These are phyloP conservation scores for Thelaira solivaga DNA, from an alignment of 2,888 invertebrate species.

Conservation along the genomic window DNA sequence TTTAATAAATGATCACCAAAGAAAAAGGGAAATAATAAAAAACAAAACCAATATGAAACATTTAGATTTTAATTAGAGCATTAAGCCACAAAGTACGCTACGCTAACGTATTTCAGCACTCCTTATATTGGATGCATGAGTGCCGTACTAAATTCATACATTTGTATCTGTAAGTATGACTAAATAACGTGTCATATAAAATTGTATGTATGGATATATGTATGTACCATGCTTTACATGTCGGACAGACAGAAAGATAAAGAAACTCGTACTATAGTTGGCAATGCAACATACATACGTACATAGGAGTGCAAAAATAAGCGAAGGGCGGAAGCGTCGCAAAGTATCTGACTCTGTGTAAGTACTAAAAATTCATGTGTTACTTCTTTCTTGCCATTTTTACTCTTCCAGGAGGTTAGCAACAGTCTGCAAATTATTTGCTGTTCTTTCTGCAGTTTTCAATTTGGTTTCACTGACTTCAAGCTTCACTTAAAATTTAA, in stretches of 20 bases:
- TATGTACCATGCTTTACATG: slow-evolving; percentile 8
- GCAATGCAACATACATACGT: neutral
- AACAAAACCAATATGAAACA: neutral
- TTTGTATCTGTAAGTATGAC: slow-evolving; percentile 2
- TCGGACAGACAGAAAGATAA: neutral
- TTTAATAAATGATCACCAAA: neutral
- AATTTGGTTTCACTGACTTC: slow-evolving; percentile 2
- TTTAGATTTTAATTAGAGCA: slow-evolving; percentile 46
- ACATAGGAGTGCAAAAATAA: neutral
- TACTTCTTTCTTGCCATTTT: slow-evolving; percentile 17
- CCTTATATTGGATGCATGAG: neutral
- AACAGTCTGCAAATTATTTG: slow-evolving; percentile 42
- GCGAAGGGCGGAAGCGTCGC: neutral
- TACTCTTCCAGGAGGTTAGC: slow-evolving; percentile 40
- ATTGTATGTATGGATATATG: slow-evolving; percentile 2
- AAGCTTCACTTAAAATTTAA: slow-evolving; percentile 36
- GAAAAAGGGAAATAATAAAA: neutral
- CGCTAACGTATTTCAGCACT: slow-evolving; percentile 4
- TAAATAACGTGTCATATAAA: slow-evolving; percentile 33
- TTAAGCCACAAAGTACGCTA: slow-evolving; percentile 5
- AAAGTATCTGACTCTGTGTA: neutral
- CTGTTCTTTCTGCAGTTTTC: no score
- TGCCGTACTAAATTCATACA: neutral
- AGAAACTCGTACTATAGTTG: neutral
- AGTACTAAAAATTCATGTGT: slow-evolving; percentile 7